Conservation (phyloP, 2,797 vertebrate species). For the Mico argentatus region DNA sequence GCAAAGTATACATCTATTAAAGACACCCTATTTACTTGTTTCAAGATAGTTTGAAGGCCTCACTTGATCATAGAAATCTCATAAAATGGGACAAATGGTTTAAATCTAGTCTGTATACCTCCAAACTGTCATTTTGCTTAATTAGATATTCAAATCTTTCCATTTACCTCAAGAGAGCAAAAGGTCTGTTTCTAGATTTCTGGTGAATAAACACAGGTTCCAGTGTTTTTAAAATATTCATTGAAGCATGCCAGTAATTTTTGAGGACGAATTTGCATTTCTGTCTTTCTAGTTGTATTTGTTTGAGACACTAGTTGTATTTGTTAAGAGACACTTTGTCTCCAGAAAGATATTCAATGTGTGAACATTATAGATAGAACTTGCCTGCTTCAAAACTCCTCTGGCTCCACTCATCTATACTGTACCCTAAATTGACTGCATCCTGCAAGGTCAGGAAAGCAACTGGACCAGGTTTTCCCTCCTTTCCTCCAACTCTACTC, state of each 20-base stretch:
- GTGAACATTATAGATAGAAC: neutral
- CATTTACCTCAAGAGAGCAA: neutral
- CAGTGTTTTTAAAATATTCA: neutral
- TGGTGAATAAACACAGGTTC: neutral
- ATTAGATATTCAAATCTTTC: neutral
- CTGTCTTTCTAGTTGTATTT: neutral
- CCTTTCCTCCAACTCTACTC: neutral
- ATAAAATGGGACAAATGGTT: neutral
- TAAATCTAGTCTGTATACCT: neutral
- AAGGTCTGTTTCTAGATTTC: neutral
- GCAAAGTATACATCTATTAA: neutral
- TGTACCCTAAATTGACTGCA: neutral
- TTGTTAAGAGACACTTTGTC: neutral
- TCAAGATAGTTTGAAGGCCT: neutral
- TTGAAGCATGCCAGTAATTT: neutral
- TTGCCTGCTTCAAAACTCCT: neutral
- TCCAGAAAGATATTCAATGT: neutral
- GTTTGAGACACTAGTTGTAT: neutral
- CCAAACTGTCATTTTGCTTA: neutral
- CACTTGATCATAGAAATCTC: neutral
- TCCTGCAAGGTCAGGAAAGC: slow-evolving; percentile 32
- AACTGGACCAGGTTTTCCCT: neutral
- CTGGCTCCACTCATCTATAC: neutral
- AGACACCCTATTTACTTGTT: neutral
- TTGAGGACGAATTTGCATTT: neutral